Conservation (phyloP, 1,140 invertebrate genomes). For the Yoshiicerus persimilis region DNA sequence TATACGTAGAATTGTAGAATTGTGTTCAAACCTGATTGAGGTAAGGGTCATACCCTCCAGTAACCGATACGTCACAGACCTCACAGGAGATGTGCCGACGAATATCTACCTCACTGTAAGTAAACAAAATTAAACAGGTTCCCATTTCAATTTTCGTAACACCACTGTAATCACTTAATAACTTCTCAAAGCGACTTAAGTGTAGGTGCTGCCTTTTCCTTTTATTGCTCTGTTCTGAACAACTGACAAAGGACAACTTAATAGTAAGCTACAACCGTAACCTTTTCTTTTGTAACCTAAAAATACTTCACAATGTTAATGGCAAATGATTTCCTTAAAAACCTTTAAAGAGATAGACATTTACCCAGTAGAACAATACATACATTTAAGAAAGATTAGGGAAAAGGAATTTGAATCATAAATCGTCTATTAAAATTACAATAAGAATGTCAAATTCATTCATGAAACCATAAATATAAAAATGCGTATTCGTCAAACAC, state of each 20-base stretch:
- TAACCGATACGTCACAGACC: slow-evolving; percentile 77
- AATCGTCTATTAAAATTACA: too few species aligned
- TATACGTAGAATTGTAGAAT: not conserved
- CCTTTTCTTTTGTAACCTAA: too few species aligned
- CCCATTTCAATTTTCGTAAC: not conserved
- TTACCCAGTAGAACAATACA: too few species aligned
- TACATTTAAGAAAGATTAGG: too few species aligned
- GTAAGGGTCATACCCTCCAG: slow-evolving; percentile 87
- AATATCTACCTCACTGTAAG: slow-evolving; percentile 73
- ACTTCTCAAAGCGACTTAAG: not conserved
- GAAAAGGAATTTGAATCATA: too few species aligned
- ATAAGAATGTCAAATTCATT: not conserved
- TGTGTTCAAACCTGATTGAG: slow-evolving; percentile 71
- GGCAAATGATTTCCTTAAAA: too few species aligned
- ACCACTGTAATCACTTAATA: slow-evolving; percentile 32
- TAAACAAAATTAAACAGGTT: slow-evolving; percentile 35
- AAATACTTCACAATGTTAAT: too few species aligned
- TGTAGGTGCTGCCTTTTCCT: not conserved
- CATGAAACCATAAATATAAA: not conserved
- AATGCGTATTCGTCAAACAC: not conserved
- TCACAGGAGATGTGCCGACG: slow-evolving; percentile 89
- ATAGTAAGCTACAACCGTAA: too few species aligned
- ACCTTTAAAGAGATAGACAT: too few species aligned
- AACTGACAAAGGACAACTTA: too few species aligned
- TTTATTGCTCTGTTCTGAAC: not conserved